Evolutionary conservation across 2,888 invertebrate genomes (phyloP), one percentile per base, ranked within the genome.

Genomic region (Heliconius sara): DNA sequence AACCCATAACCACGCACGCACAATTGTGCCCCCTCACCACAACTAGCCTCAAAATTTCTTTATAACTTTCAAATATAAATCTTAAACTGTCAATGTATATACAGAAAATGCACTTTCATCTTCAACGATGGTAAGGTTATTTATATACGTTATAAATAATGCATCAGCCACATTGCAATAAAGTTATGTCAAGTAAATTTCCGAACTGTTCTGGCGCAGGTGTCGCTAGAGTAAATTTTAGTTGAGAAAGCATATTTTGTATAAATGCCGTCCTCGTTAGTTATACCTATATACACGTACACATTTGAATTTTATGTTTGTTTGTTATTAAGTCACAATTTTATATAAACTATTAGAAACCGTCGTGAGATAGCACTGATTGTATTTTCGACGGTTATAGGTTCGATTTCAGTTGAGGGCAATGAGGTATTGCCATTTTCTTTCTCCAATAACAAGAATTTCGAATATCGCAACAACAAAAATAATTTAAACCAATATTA

Each of bases 131-230:
- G 52, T 19, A 25, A 71, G 47, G 71, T 52, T 71, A 71, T 52
- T 71, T 52, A 52, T 71, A 52, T 71, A 52, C 71, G 52, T 71
- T 19, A 71, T 71, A 71, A 71, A 71, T 71, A 47, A 71, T 52
- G 71, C 71, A 71, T 71, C 71, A 27, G 27, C 71, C 71, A 25
- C 43, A 70, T 6, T 43, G 47, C 43, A 47, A 70, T 70, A 52
- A 47, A 47, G 52, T 71, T 71, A 47, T 43, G 6, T 30, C 27
- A 22, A 25, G 27, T 27, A 47, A 71, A 71, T 47, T 71, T 27
- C 19, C 19, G 52, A 71, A 71, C 19, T 52, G 71, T 27, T 30
- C 47, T 10, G 71, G 25, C 27, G 52, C 71, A 71, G 71, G 71
- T 71, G 71, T 71, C 22, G 27, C 27, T 71, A 5, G 27, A 71